Percentiles rank a stretch among this genome's conserved stretches.
Evolutionary conservation across 2,888 invertebrate species (phyloP).

Genomic region (Rhaphigaster nebulosa): DNA sequence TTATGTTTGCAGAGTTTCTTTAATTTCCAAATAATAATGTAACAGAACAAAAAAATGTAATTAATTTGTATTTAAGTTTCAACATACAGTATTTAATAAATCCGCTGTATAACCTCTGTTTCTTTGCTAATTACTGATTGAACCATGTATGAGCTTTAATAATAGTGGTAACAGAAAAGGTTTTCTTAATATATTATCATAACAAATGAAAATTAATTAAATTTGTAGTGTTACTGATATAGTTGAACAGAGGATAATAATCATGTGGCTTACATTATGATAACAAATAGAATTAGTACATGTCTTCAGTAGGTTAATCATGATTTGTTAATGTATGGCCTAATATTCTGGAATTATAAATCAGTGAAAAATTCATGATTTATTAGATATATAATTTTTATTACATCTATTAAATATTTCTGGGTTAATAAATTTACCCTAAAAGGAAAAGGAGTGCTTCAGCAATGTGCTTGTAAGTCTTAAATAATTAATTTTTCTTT

Average conservation of each 20-base stretch:
- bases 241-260: neutral
- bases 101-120: neutral
- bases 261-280: neutral
- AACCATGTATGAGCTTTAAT: neutral
- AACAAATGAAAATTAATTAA: neutral
- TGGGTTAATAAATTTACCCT: neutral
- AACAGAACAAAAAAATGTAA: neutral
- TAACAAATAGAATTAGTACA: neutral
- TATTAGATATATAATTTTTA: neutral
- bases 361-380: neutral
- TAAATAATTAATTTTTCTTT: neutral
- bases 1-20: constrained; percentile 77
- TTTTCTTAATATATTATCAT: neutral
- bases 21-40: constrained; percentile 60
- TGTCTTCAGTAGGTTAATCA: neutral
- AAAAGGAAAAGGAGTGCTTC: neutral
- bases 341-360: neutral
- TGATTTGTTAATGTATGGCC: neutral
- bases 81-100: neutral
- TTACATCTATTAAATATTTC: neutral
- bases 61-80: neutral
- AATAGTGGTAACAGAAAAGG: neutral
- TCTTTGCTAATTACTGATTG: neutral
- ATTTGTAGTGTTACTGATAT: neutral
- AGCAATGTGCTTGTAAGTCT: neutral